These are phyloP conservation scores for Gephyroberyx darwinii DNA, from an alignment of 2,797 vertebrate genomes.

Conservation along the genomic window DNA sequence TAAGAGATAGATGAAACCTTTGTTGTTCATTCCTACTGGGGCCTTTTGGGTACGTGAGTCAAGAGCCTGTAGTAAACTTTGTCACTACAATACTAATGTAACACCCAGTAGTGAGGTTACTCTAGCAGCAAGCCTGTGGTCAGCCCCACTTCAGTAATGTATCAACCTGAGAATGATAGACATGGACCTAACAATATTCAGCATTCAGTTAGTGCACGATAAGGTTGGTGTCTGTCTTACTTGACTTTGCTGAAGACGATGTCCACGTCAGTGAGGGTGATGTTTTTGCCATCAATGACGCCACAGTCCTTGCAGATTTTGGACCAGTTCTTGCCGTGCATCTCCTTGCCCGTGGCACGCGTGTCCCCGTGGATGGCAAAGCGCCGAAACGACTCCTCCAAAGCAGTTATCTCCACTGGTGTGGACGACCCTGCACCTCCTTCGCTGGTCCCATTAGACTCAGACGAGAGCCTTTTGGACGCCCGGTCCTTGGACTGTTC, in stretches of 20 bases:
- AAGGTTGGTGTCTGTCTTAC: slow-evolving; percentile 76
- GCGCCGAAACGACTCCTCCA: slow-evolving; percentile 92
- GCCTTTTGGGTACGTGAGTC: slow-evolving; percentile 9
- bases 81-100: slow-evolving; percentile 21
- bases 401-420: slow-evolving; percentile 86
- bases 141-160: neutral
- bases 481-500: slow-evolving; percentile 85
- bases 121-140: slow-evolving; percentile 5
- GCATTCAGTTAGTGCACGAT: neutral
- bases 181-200: neutral
- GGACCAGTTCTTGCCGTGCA: slow-evolving; percentile 98
- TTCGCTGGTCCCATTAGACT: slow-evolving; percentile 88
- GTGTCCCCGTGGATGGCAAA: slow-evolving; percentile 95
- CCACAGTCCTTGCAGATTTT: slow-evolving; percentile 95
- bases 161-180: neutral
- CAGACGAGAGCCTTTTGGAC: slow-evolving; percentile 86
- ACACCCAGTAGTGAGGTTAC: slow-evolving; percentile 10
- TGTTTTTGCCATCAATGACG: slow-evolving; percentile 90
- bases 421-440: slow-evolving; percentile 80
- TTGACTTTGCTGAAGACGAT: slow-evolving; percentile 99
- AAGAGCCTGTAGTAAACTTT: slow-evolving; percentile 32
- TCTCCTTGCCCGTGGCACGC: slow-evolving; percentile 90
- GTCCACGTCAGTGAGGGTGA: slow-evolving; percentile 95
- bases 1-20: neutral
- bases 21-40: neutral